Base-by-base conservation (phyloP, 2,888 invertebrate genomes). In the Megastigmus dorsalis region DNA sequence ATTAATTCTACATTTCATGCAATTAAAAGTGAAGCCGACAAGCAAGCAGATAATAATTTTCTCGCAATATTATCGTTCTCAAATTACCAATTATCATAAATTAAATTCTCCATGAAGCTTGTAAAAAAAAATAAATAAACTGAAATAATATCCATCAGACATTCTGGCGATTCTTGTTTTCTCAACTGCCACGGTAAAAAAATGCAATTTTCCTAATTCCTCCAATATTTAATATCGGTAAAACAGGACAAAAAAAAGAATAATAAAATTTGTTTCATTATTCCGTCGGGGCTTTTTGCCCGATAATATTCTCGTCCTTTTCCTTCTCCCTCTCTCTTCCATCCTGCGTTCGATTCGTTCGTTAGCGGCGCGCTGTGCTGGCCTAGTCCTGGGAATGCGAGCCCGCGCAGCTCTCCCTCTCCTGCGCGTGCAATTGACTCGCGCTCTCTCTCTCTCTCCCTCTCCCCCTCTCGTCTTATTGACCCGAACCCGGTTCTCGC, bases 401-500 rank as follows among this genome's bases (percentile, higher is more conserved):
- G 84, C 82, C 78, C 80, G 80, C 78, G 80, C 79, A 20, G 33
- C 70, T 18, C 69, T 75, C 68, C 59, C 67, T 52, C 79, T 73
- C 41, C 36, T 62, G 23, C 77, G 78, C 66, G 77, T 18, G 59
- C 67, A 50, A 63, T 68, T 50, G 72, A 30, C 59, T 57, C 73
- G 67, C 67, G 50, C 69, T 30, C 66, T 72, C 62, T 60, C 67
- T 69, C 79, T 71, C 48, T 82, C 82, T 78, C 81, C 72, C 80
- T 76, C 79, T 79, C 80, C 80, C 80, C 77, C 81, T 81, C 84
- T 82, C 82, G 75, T 87, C 88, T 87, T 88, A 88, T 88, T 88
- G 88, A 88, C 88, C 87, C 87, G 87, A 84, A 86, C 86, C 86
- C 86, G 86, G 85, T 86, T 85, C 84, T 84, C 79, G 50, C 79